Evolutionary conservation across 2,888 invertebrate genomes (phyloP).

Genomic region (Sisyra terminalis): DNA sequence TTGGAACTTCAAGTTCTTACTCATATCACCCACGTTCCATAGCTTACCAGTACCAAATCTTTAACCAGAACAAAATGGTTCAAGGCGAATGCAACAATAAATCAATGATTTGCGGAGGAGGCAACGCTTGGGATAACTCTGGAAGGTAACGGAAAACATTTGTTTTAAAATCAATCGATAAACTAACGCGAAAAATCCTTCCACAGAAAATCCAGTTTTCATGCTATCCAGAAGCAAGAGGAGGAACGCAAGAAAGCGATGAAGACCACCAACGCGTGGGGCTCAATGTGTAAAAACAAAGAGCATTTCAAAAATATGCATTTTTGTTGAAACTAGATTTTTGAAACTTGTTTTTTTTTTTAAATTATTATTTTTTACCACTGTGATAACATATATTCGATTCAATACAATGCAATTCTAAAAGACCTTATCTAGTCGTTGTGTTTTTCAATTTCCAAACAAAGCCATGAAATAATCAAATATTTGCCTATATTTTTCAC

Average conservation of each 20-base stretch:
- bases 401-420: not conserved
- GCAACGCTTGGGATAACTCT: not conserved
- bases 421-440: not conserved
- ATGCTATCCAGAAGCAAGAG: constrained; percentile 23
- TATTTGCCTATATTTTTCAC: too few species aligned
- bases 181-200: too few species aligned
- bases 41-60: constrained; percentile 22
- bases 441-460: not conserved
- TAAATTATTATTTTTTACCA: not conserved
- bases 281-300: constrained; percentile 56
- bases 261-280: constrained; percentile 43
- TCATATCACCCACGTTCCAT: constrained; percentile 73
- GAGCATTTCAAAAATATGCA: constrained; percentile 58
- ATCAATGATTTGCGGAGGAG: too few species aligned
- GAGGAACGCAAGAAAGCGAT: constrained; percentile 21
- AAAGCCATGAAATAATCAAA: too few species aligned
- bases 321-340: constrained; percentile 24
- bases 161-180: too few species aligned
- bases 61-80: not conserved
- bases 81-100: not conserved
- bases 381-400: constrained; percentile 1
- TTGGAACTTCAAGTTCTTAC: constrained; percentile 72
- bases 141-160: too few species aligned
- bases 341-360: not conserved
- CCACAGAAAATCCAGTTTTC: constrained; percentile 22